Base-by-base conservation (phyloP, 2,113 vertebrate genomes). In the Lagenorhynchus albirostris region DNA sequence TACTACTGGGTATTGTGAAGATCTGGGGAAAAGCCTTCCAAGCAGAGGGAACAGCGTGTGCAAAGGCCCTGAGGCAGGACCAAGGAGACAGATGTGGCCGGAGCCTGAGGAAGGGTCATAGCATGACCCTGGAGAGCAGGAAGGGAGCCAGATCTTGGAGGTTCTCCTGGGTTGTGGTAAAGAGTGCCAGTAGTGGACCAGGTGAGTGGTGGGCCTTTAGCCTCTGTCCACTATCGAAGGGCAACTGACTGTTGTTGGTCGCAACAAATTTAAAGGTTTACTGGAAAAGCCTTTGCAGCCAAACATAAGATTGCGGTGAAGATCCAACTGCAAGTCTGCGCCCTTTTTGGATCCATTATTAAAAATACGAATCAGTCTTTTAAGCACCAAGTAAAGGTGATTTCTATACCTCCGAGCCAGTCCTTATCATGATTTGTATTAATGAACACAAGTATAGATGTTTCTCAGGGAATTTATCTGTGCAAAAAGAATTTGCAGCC, bases 321-420 rank as follows among this genome's bases (percentile, higher is more conserved):
- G 47, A 44, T 13, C n/a, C 58, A 21, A 8, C 41, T 87, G 26
- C 31, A 65, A 53, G 18, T 33, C 68, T 63, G 44, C 25, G n/a
- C 68, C 53, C 44, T 36, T 63, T 76, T 31, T 17, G 33, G 47
- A 86, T 89, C 84, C 55, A 17, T 90, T 41, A 80, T 79, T 47
- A 60, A 90, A 95, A 93, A 38, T 21, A 58, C 25, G 33, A 95
- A 50, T 63, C 91, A 0, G 38, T 76, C 0, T 26, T 73, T 84
- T 96, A 96, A 90, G 96, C 97, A 68, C 83, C 98, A 96, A 96
- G 95, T 73, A 96, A 95, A 95, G 87, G 58, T 80, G 89, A 80
- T 95, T 82, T 97, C 86, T 93, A 62, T 96, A 70, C 97, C 96
- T 95, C 63, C 38, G 29, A 17, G 77, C 55, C 1, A 0, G 47